Base-by-base conservation (phyloP, 2,888 invertebrate species). In the Drosophila incognita region DNA sequence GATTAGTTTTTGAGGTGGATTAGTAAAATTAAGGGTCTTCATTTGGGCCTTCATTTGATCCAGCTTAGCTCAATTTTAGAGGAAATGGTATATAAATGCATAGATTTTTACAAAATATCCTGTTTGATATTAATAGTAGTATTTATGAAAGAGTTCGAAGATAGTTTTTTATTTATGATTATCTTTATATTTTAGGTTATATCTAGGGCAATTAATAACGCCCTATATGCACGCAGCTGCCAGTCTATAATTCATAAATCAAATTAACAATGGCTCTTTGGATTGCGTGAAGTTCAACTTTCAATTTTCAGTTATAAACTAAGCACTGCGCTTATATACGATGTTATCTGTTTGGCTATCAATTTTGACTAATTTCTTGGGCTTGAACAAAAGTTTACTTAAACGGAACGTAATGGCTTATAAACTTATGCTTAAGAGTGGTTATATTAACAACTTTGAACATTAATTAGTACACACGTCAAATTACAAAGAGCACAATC, bases 391-490 rank as follows among this genome's bases (percentile, higher is more conserved):
- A 66, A 62, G 36, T 53, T 53, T 36, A 52, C 40, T 35, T 38
- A 38, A 60, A 70, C 70, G 35, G 48, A 59, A 65, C 53, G n/a
- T 38, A 48, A 48, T 31, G 35, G 31, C 33, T 42, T 42, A 54
- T 31, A 51, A 54, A 59, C 65, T 49, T 74, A 72, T 24, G 54
- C 40, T 49, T 72, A 71, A 53, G n/a, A 11, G 21, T 49, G 69
- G 31, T 54, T 78, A 57, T 65, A 65, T 75, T 59, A 81, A 69
- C 53, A 69, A 76, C 81, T 80, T 80, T 74, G 61, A 58, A 48
- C 65, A 70, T 58, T 67, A 67, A 61, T 52, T 71, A 68, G 74
- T 68, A 76, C 57, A 74, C 53, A 74, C 51, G 36, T 64, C 53
- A 72, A 48, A 57, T 52, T 57, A 71, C 51, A 71, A 72, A 63